Evolutionary conservation across 2,797 vertebrate species (phyloP), one percentile per base, ranked within the genome.

Genomic region (Vultur gryphus): DNA sequence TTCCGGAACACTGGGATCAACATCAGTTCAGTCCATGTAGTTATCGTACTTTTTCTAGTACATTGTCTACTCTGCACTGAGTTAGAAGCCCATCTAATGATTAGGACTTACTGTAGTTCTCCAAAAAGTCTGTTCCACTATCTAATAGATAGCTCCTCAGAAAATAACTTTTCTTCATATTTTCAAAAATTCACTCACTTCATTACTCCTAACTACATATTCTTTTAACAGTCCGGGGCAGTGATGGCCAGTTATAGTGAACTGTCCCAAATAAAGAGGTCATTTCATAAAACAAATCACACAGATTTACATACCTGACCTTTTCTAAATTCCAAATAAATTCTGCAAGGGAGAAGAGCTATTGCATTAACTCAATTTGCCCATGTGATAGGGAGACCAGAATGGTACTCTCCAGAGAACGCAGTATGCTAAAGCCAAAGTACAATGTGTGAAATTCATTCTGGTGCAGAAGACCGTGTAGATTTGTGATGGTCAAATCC

Each of bases 321-420:
- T 93, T 93, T 95, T 77, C 62, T 66, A 84, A 89, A 87, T 91
- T 90, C 43, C 67, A 95, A 83, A 84, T 57, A 48, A 93, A 84
- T 86, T 84, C 37, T 41, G 33, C n/a, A 35, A 58, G 80, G 28
- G 16, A 84, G 58, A 93, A 82, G 37, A 79, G 23, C 70, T 84
- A 62, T 41, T 41, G 51, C 70, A 88, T 65, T 86, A 84, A 88
- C 9, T 84, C 78, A 61, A 75, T 83, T 31, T 89, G 64, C 13
- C 54, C 4, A 10, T 12, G n/a, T 52, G 44, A 46, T 37, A 48
- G 58, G 64, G 46, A 80, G 69, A 75, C n/a, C 37, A 80, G 77
- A 91, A 69, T 10, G 43, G 62, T n/a, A 35, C 25, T 84, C 77
- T 77, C 54, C 55, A 72, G 77, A 89, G 91, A 93, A 94, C 54